phyloP scores from a whole-genome alignment of 2,797 vertebrate species.

The Enteromius trimaculatus region DNA sequence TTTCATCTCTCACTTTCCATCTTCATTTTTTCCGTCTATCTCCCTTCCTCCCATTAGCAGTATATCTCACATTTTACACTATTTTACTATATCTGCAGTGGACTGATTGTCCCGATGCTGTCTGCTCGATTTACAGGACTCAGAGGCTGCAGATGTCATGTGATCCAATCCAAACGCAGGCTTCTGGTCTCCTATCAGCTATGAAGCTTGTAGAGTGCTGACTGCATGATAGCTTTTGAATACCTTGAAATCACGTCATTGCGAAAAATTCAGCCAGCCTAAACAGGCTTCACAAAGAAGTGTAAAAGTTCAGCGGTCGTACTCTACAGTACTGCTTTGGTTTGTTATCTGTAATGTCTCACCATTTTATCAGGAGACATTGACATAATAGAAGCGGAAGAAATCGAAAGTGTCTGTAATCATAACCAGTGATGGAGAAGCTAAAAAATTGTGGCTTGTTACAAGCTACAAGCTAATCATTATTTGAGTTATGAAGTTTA shows the following conservation, averaged over 20 bases:
- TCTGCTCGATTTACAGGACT: conserved; percentile 50
- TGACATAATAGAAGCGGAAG: neutral
- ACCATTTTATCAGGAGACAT: neutral
- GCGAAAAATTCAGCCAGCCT: neutral
- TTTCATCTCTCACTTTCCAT: conserved; percentile 48
- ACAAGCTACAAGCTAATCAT: conserved; percentile 1
- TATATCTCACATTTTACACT: conserved; percentile 65
- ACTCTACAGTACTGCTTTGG: conserved; percentile 15
- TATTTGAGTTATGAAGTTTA: neutral
- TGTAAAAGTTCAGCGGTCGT: neutral
- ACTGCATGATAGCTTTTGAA: conserved; percentile 40
- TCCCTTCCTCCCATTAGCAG: conserved; percentile 58
- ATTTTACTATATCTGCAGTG: conserved; percentile 53
- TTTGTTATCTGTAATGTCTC: conserved; percentile 13
- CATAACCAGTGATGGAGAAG: neutral
- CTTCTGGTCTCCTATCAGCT: conserved; percentile 25
- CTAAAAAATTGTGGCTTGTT: neutral
- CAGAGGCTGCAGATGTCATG: conserved; percentile 38
- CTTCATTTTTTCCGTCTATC: conserved; percentile 34
- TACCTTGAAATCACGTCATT: conserved; percentile 41
- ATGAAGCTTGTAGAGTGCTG: conserved; percentile 38
- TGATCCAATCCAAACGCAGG: conserved; percentile 3
- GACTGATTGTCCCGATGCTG: conserved; percentile 55
- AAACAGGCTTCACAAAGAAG: neutral
- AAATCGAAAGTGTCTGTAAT: neutral